phyloP scores from a whole-genome alignment of 2,113 vertebrate genomes.

The Micronisus gabar region DNA sequence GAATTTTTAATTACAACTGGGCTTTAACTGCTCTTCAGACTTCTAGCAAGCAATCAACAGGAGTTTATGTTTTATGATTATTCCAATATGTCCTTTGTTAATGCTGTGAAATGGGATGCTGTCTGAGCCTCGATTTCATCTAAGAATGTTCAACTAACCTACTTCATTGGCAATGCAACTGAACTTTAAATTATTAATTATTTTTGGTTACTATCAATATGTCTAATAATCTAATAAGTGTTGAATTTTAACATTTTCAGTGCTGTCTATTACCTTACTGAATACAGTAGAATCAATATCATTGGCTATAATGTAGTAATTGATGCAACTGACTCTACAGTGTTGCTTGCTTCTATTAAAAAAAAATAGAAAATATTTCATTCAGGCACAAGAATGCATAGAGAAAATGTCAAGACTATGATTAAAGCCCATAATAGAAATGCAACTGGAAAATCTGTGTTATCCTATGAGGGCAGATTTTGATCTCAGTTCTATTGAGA shows the following conservation, averaged over 20 bases:
- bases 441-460: neutral
- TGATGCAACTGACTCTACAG: neutral
- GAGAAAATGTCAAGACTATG: neutral
- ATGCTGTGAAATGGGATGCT: neutral
- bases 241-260: neutral
- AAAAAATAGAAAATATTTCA: neutral
- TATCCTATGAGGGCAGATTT: neutral
- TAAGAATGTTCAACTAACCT: neutral
- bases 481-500: neutral
- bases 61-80: neutral
- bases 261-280: neutral
- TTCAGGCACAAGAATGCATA: neutral
- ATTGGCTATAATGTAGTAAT: neutral
- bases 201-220: neutral
- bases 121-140: neutral
- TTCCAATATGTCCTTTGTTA: neutral
- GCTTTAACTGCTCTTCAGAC: neutral
- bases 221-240: neutral
- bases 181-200: neutral
- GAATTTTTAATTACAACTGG: neutral
- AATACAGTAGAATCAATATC: neutral
- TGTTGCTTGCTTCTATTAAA: neutral
- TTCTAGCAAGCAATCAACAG: neutral
- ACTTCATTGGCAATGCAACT: neutral
- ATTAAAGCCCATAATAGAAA: neutral